Evolutionary conservation across 2,888 invertebrate species (phyloP).

Genomic region (Sarcophaga rosellei): DNA sequence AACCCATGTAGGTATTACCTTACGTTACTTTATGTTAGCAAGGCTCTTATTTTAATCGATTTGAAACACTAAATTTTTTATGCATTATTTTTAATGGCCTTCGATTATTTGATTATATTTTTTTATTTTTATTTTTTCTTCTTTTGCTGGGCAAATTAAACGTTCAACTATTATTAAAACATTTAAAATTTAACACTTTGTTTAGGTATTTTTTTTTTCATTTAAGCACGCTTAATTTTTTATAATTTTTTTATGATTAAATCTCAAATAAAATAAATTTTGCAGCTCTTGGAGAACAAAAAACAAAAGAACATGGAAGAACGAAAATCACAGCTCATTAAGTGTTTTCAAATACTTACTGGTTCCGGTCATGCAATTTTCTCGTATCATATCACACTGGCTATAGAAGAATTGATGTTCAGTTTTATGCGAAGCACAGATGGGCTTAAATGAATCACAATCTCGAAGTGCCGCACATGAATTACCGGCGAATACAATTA

Average conservation of each 20-base stretch:
- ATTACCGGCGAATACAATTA: slow-evolving; percentile 56
- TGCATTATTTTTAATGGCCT: too few species aligned
- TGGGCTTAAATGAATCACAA: slow-evolving; percentile 75
- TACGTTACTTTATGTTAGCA: too few species aligned
- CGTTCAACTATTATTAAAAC: too few species aligned
- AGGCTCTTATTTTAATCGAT: too few species aligned
- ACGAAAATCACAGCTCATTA: slow-evolving; percentile 21
- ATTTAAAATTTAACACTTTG: background rate
- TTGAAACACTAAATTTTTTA: too few species aligned
- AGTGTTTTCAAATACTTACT: slow-evolving; percentile 69
- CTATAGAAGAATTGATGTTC: slow-evolving; percentile 79
- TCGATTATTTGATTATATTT: too few species aligned
- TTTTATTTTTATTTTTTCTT: too few species aligned
- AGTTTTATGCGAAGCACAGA: slow-evolving; percentile 74
- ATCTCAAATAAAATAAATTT: background rate
- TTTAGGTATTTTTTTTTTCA: background rate
- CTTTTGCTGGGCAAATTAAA: too few species aligned
- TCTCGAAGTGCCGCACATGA: slow-evolving; percentile 67
- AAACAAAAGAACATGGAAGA: background rate
- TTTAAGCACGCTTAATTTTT: slow-evolving; percentile 6
- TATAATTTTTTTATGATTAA: slow-evolving; percentile 17
- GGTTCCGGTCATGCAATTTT: slow-evolving; percentile 76
- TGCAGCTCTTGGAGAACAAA: too few species aligned
- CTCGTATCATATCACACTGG: slow-evolving; percentile 77
- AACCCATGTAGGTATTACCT: too few species aligned